These are phyloP conservation scores for Patiria pectinifera DNA, from an alignment of 53 echinoderm and acorn worm genomes.

Conservation along the genomic window DNA sequence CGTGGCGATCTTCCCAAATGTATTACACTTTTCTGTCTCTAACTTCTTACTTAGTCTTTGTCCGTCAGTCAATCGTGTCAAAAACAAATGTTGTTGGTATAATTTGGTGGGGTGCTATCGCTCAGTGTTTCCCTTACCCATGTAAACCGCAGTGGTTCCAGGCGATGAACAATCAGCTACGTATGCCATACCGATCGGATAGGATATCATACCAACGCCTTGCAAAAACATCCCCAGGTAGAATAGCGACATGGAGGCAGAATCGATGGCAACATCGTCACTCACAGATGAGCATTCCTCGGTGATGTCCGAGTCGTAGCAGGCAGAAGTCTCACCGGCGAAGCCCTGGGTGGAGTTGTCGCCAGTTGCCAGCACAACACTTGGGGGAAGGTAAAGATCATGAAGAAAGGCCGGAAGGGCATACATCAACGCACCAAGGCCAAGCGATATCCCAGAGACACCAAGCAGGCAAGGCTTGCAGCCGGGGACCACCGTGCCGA, in stretches of 20 bases:
- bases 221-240: not conserved
- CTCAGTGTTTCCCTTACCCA: not conserved
- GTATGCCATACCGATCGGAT: conserved; percentile 2
- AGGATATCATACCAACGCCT: conserved; percentile 4
- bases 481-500: not conserved
- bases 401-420: not conserved
- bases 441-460: not conserved
- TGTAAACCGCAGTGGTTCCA: conserved; percentile 20
- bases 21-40: no score
- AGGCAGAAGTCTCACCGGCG: no score
- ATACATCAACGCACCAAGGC: not conserved
- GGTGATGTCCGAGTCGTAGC: not conserved
- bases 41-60: no score
- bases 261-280: no score
- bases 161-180: conserved; percentile 10
- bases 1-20: no score
- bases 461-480: conserved; percentile 6
- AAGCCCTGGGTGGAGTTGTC: not conserved
- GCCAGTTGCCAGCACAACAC: not conserved
- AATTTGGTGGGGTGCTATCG: not conserved
- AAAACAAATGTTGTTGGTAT: no score
- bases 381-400: not conserved
- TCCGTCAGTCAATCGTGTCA: no score
- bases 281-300: no score
- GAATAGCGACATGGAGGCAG: not conserved